These are phyloP conservation scores for Diadromus collaris DNA, from an alignment of 2,888 invertebrate genomes.

Conservation along the genomic window DNA sequence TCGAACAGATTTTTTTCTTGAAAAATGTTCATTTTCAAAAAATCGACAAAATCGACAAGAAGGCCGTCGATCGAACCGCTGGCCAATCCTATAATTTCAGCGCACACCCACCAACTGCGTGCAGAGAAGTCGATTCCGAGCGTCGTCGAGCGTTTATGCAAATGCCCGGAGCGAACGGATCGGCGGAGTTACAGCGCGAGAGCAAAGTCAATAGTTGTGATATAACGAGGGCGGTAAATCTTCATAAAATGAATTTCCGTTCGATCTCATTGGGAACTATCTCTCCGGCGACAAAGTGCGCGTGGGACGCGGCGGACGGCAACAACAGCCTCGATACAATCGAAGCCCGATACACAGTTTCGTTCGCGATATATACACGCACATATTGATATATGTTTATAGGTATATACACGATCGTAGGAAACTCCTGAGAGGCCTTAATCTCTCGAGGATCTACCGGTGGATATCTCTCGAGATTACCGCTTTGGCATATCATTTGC, in stretches of 20 bases:
- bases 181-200: constrained; percentile 6
- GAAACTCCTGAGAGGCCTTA: constrained; percentile 58
- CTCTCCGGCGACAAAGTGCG: constrained; percentile 34
- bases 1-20: neutral
- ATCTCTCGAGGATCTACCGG: constrained; percentile 75
- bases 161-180: constrained; percentile 49
- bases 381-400: neutral
- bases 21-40: constrained; percentile 8
- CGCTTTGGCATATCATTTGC: constrained; percentile 79
- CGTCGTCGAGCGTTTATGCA: constrained; percentile 56
- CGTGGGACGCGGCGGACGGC: constrained; percentile 47
- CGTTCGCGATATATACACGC: neutral
- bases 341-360: neutral
- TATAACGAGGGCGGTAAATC: constrained; percentile 56
- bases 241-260: constrained; percentile 62
- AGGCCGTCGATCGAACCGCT: neutral
- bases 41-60: neutral
- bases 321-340: constrained; percentile 15
- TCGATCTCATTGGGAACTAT: constrained; percentile 59
- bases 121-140: constrained; percentile 40
- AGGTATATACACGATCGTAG: neutral
- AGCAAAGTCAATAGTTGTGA: constrained; percentile 22
- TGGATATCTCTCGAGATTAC: constrained; percentile 69
- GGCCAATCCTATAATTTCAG: constrained; percentile 34
- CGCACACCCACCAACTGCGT: neutral